Conservation (phyloP, 2,888 invertebrate genomes). For the Eledona agricola region DNA sequence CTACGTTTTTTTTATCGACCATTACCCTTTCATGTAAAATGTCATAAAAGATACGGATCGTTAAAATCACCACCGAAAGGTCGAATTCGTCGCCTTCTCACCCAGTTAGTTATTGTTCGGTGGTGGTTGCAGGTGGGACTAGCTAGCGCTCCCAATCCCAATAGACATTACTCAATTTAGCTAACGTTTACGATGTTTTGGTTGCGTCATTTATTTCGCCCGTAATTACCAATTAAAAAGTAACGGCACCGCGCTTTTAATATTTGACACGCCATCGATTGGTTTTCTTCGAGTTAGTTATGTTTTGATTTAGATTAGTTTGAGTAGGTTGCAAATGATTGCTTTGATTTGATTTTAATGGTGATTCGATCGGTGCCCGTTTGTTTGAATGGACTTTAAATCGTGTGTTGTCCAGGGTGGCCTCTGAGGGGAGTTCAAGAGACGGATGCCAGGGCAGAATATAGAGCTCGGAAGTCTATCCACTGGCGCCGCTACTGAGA, state of each 20-base stretch:
- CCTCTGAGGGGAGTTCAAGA: slow-evolving; percentile 44
- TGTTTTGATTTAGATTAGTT: slow-evolving; percentile 12
- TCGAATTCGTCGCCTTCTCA: slow-evolving; percentile 41
- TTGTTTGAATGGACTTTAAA: slow-evolving; percentile 10
- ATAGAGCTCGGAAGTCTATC: slow-evolving; percentile 55
- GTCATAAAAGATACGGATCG: slow-evolving; percentile 56
- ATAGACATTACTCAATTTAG: slow-evolving; percentile 5
- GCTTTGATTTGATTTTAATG: too few relatives aligned
- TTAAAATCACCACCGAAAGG: slow-evolving; percentile 55
- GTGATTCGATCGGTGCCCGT: not conserved
- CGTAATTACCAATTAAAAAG: too few relatives aligned
- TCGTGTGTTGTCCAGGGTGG: slow-evolving; percentile 42
- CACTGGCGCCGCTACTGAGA: slow-evolving; percentile 45
- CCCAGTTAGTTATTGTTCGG: slow-evolving; percentile 40
- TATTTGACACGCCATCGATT: slow-evolving; percentile 10
- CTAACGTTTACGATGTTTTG: too few relatives aligned
- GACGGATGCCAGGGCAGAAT: slow-evolving; percentile 57
- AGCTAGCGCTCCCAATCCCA: slow-evolving; percentile 1
- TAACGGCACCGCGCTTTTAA: too few relatives aligned
- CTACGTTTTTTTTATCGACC: slow-evolving; percentile 46
- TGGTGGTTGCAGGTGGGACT: slow-evolving; percentile 37
- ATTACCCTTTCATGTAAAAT: slow-evolving; percentile 53
- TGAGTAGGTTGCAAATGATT: too few relatives aligned
- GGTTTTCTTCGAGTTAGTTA: slow-evolving; percentile 5
- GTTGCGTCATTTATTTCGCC: too few relatives aligned